These are phyloP conservation scores for Cettia cetti DNA, from an alignment of 2,113 vertebrate species.

Conservation along the genomic window DNA sequence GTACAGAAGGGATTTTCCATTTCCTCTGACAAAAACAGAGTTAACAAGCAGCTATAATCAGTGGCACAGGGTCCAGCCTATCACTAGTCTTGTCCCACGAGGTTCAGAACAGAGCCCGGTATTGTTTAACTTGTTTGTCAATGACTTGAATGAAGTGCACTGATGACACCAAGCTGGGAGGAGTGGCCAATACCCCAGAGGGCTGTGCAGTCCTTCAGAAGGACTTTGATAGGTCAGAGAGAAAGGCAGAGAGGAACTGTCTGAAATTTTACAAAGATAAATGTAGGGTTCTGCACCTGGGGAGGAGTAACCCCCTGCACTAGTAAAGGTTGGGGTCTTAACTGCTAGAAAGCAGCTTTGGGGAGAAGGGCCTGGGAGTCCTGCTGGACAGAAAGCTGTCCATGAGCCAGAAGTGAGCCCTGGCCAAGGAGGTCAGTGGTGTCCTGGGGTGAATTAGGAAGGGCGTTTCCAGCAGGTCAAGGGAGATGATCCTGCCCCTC, in stretches of 20 bases:
- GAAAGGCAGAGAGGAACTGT: neutral
- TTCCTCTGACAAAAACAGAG: neutral
- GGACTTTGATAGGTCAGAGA: neutral
- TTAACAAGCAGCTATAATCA: neutral
- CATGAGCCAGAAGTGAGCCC: neutral
- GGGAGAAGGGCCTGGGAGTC: neutral
- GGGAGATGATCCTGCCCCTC: neutral
- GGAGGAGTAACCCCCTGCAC: neutral
- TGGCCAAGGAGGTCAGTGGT: neutral
- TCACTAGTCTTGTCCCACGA: no score
- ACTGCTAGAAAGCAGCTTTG: neutral
- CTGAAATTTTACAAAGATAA: neutral
- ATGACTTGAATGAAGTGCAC: neutral
- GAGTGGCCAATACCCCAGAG: neutral
- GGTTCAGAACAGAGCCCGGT: neutral
- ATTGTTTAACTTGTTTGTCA: neutral
- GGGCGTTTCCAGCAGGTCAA: neutral
- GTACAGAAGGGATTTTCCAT: neutral
- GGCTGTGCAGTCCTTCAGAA: neutral
- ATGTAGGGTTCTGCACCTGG: neutral
- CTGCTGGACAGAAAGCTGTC: neutral
- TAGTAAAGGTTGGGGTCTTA: accelerated
- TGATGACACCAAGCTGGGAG: neutral
- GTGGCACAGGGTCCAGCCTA: neutral
- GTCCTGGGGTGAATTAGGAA: neutral